Evolutionary conservation across 2,888 invertebrate genomes (phyloP).

Genomic region (Octonoba sinensis): DNA sequence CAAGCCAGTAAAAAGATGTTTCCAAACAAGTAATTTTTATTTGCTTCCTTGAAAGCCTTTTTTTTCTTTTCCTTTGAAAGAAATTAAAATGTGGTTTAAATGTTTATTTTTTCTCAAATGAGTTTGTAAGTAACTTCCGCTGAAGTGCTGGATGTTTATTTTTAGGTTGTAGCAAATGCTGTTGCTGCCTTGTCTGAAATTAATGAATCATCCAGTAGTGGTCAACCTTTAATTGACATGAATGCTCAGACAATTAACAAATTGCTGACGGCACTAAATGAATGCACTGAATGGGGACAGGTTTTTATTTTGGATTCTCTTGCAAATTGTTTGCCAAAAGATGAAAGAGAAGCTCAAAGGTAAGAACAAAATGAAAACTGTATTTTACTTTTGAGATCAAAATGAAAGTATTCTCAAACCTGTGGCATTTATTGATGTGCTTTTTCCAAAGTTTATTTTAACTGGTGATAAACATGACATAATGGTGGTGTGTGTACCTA

Average conservation of each 20-base stretch:
- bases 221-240: constrained; percentile 95
- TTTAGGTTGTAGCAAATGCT: constrained; percentile 93
- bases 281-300: constrained; percentile 99
- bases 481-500: too few species aligned
- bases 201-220: constrained; percentile 95
- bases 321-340: constrained; percentile 96
- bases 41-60: too few species aligned
- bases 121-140: neutral
- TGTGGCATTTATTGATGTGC: neutral
- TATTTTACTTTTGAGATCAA: neutral
- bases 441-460: too few species aligned
- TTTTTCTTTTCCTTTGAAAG: too few species aligned
- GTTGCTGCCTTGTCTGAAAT: constrained; percentile 99
- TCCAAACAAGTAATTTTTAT: too few species aligned
- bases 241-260: constrained; percentile 98
- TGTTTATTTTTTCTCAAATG: too few species aligned
- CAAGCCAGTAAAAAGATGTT: too few species aligned
- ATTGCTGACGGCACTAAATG: constrained; percentile 95
- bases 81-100: too few species aligned
- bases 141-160: constrained; percentile 9
- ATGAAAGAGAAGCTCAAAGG: constrained; percentile 96
- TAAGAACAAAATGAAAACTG: neutral
- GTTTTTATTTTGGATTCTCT: constrained; percentile 98
- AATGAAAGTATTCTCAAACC: neutral
- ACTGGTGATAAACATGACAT: too few species aligned